Conservation (phyloP, 1,140 invertebrate genomes). For the Zaprionus vittiger region DNA sequence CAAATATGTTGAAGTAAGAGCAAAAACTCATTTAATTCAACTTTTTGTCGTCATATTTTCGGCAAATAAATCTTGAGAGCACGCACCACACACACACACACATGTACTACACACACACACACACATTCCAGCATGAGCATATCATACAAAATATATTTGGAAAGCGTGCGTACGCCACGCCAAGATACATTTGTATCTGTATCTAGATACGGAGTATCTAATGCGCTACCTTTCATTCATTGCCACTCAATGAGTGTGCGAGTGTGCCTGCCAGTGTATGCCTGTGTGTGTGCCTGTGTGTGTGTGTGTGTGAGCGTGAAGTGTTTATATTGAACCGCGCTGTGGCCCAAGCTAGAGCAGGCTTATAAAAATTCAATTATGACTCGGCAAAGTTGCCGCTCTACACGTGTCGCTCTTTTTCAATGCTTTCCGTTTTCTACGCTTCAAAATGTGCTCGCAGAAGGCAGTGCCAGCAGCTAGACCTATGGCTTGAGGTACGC, state of each 20-base stretch:
- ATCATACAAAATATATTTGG: constrained; percentile 73
- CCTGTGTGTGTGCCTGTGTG: background rate
- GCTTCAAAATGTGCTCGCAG: background rate
- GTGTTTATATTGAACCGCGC: constrained; percentile 48
- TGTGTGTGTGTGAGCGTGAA: constrained; percentile 20
- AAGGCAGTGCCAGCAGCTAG: constrained; percentile 4
- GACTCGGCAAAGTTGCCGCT: constrained; percentile 64
- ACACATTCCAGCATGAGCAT: constrained; percentile 36
- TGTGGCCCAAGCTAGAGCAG: constrained; percentile 42
- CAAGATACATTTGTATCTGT: constrained; percentile 33
- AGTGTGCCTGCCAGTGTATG: background rate
- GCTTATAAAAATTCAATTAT: constrained; percentile 75
- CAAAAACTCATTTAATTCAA: constrained; percentile 28
- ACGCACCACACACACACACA: background rate
- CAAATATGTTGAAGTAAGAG: constrained; percentile 6
- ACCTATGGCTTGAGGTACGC: constrained; percentile 8
- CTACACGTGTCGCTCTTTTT: constrained; percentile 61
- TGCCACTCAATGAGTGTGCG: constrained; percentile 59
- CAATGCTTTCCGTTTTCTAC: constrained; percentile 49
- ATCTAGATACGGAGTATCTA: constrained; percentile 21
- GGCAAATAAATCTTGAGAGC: constrained; percentile 43
- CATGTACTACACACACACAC: background rate
- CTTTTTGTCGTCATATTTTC: constrained; percentile 36
- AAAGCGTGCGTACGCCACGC: constrained; percentile 76
- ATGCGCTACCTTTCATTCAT: constrained; percentile 58